Base-by-base conservation (phyloP, 2,797 vertebrate genomes). In the Peromyscus eremicus region DNA sequence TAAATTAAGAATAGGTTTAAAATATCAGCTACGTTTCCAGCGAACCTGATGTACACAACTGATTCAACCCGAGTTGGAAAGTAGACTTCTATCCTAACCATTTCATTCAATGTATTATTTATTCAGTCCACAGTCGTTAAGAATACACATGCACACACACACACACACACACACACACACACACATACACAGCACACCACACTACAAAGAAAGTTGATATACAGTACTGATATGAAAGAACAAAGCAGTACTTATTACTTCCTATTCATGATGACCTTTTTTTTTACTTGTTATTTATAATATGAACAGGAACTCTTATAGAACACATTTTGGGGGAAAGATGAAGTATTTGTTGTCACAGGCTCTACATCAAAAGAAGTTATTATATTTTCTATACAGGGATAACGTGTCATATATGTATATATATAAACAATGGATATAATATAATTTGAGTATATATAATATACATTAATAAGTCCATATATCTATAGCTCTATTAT, bases 1-100 rank as follows among this genome's bases (percentile, higher is more conserved):
- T 19, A 94, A 40, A 75, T 66, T 89, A 66, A 75, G 76, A 89
- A 25, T 86, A 89, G 34, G 4, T 49, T 86, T 55, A 95, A 90
- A 81, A 34, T 57, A 49, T 9, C 43, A 92, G 21, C 2, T 92
- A 0, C 37, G 40, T 83, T 86, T 12, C 40, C 71, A 57, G 46
- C 43, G 27, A 95, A 92, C 40, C 0, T 32, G n/a, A 91, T 64
- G 66, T 90, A 55, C 4, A 6, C 29, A 90, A 80, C 25, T 71
- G 25, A 86, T 40, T 76, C 23, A 89, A 57, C 1, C 43, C 76
- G 5, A 88, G 19, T 9, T 76, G 0, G 32, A 92, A 92, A 88
- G 40, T 92, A 52, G 37, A 43, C 40, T 34, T 83, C 19, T 68
- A 68, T 40, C 43, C 27, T 43, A 46, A 32, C 10, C 62, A 46